Conservation (phyloP, 2,888 invertebrate genomes). For the Exephanes ischioxanthus region DNA sequence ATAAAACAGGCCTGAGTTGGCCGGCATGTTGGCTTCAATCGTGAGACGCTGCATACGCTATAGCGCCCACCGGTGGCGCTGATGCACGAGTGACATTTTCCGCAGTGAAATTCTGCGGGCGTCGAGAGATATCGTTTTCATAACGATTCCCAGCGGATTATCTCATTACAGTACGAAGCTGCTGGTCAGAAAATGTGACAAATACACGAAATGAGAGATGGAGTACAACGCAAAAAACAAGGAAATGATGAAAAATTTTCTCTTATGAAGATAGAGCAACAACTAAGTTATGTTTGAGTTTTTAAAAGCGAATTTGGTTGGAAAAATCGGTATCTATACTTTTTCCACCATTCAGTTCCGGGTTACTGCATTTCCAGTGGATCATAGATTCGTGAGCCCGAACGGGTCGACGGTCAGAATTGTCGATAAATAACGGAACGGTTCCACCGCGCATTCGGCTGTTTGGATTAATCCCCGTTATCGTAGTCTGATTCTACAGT, state of each 20-base stretch:
- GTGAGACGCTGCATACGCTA: too few species aligned
- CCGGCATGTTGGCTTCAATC: too few species aligned
- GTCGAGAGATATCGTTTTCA: too few species aligned
- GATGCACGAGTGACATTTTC: too few species aligned
- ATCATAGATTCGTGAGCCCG: neutral
- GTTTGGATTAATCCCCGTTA: neutral
- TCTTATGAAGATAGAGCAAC: neutral
- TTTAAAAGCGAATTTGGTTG: neutral
- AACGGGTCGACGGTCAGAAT: neutral
- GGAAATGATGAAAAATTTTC: neutral
- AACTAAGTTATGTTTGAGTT: neutral
- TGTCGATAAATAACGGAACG: conserved; percentile 12
- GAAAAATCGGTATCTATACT: neutral
- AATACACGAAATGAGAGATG: too few species aligned
- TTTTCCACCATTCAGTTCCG: neutral
- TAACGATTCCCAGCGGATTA: too few species aligned
- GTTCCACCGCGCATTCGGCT: neutral
- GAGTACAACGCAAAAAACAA: neutral
- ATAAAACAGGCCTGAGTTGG: too few species aligned
- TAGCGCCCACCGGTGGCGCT: too few species aligned
- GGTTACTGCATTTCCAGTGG: neutral
- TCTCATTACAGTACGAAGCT: too few species aligned
- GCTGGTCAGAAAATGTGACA: too few species aligned
- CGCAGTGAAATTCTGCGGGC: too few species aligned
- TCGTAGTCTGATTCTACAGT: neutral